phyloP scores from a whole-genome alignment of 30 jellyfish, hydroid and myxozoan genomes.

The Cassiopea andromeda region DNA sequence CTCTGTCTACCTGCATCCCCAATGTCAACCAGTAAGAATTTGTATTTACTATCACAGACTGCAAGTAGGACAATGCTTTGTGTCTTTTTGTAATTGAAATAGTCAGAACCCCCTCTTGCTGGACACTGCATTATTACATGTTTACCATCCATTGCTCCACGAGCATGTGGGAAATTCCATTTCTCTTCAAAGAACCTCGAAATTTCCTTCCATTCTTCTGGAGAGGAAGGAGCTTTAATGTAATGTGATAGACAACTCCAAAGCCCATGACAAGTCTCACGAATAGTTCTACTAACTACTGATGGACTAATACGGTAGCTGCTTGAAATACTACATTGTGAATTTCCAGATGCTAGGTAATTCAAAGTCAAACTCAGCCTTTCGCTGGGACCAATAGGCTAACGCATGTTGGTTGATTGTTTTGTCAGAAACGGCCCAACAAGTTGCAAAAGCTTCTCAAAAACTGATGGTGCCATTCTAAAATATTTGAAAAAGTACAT shows the following conservation, averaged over 20 bases:
- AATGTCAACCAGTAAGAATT: constrained; percentile 30
- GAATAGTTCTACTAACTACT: constrained; percentile 29
- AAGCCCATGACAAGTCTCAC: constrained; percentile 43
- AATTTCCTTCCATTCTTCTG: constrained; percentile 43
- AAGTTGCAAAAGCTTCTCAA: constrained; percentile 39
- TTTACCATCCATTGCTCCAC: constrained; percentile 56
- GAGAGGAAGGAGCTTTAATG: constrained; percentile 30
- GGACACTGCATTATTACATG: constrained; percentile 38
- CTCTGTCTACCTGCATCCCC: constrained; percentile 67
- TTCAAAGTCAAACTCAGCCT: constrained; percentile 34
- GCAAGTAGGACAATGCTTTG: constrained; percentile 48
- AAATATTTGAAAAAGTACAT: too few species aligned
- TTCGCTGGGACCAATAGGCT: constrained; percentile 46
- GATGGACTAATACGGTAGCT: constrained; percentile 39
- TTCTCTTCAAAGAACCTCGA: constrained; percentile 46
- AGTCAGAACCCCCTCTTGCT: constrained; percentile 36
- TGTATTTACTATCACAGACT: constrained; percentile 21
- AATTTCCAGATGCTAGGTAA: constrained; percentile 52
- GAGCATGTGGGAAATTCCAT: constrained; percentile 67
- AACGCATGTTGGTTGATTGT: constrained; percentile 34
- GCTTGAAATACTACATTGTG: constrained; percentile 33
- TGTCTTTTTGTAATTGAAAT: constrained; percentile 52
- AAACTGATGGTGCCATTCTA: constrained; percentile 35
- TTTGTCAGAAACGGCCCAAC: constrained; percentile 40
- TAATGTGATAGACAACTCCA: constrained; percentile 34